phyloP scores from a whole-genome alignment of 2,797 vertebrate genomes.

The Gymnocypris eckloni region DNA sequence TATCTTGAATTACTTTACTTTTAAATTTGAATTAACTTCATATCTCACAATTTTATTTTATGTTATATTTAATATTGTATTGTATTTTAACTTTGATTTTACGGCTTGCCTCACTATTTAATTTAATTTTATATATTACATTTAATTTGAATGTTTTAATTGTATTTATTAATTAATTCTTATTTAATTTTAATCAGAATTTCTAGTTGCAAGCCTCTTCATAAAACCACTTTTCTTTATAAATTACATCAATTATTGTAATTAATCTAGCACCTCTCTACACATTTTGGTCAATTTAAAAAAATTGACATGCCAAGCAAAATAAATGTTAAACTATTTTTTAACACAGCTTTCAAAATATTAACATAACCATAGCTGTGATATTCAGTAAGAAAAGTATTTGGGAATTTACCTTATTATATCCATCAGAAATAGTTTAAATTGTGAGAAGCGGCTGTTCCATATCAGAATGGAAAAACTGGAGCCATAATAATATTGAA shows the following conservation, averaged over 20 bases:
- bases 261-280: background rate
- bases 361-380: background rate
- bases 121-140: background rate
- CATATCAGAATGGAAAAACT: background rate
- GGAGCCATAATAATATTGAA: constrained; percentile 2
- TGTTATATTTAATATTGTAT: background rate
- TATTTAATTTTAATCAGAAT: background rate
- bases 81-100: background rate
- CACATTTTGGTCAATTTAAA: background rate
- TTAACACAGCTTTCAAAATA: background rate
- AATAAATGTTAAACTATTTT: background rate
- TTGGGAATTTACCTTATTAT: background rate
- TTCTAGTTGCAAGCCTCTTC: background rate
- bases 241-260: background rate
- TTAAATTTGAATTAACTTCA: background rate
- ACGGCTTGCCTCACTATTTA: background rate
- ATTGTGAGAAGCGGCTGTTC: background rate
- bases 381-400: background rate
- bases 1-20: background rate
- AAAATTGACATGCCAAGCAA: background rate
- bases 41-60: background rate
- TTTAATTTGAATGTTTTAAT: too few species aligned
- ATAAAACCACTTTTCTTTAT: background rate
- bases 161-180: background rate
- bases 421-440: background rate